Percentiles rank a stretch among this genome's conserved stretches.
phyloP scores from a whole-genome alignment of 1,140 invertebrate genomes.

The Anastrepha ludens region DNA sequence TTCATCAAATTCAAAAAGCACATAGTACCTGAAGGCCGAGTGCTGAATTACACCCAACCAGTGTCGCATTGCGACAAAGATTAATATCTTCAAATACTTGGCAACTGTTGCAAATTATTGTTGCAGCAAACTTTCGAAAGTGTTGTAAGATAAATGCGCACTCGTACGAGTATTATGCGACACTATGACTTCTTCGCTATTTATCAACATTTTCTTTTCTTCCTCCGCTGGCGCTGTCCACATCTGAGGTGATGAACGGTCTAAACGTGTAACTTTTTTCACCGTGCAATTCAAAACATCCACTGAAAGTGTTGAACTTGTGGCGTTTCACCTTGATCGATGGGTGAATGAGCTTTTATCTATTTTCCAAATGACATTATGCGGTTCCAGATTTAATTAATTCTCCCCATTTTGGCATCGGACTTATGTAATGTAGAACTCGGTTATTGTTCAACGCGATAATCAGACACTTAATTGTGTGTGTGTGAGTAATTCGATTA shows the following conservation, averaged over 20 bases:
- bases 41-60: neutral
- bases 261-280: neutral
- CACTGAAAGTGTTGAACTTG: neutral
- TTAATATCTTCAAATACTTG: neutral
- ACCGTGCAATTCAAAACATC: neutral
- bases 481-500: constrained; percentile 21
- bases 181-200: neutral
- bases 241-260: neutral
- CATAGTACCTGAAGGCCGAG: too few relatives aligned
- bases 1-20: too few relatives aligned
- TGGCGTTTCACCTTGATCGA: neutral
- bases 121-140: neutral
- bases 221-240: neutral
- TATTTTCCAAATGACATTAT: constrained; percentile 23
- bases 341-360: neutral
- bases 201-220: neutral
- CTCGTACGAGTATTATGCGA: neutral
- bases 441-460: neutral
- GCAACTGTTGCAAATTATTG: neutral
- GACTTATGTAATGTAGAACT: neutral
- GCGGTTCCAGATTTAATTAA: constrained; percentile 32
- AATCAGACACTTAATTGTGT: neutral
- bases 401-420: neutral
- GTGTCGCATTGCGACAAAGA: neutral
- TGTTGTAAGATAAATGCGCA: neutral